These are phyloP conservation scores for Dusona sp. DNA, from an alignment of 2,888 invertebrate species.

Conservation along the genomic window DNA sequence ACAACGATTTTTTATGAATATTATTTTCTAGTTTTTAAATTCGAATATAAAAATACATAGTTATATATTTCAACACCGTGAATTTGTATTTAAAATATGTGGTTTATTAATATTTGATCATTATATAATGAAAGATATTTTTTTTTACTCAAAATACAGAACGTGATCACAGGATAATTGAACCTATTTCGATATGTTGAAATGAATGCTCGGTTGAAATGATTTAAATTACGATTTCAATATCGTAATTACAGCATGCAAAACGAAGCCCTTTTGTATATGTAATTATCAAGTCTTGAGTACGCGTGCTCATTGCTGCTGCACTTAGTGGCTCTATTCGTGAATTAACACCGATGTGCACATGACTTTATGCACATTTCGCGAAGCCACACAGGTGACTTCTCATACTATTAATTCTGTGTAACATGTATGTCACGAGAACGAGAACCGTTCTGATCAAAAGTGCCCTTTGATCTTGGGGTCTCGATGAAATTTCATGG, in stretches of 20 bases:
- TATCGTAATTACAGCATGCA: background rate
- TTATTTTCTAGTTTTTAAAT: too few species aligned
- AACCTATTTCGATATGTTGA: background rate
- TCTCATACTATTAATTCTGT: slow-evolving; percentile 20
- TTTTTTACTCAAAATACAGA: background rate
- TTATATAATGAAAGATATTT: background rate
- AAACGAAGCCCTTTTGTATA: background rate
- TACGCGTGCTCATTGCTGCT: background rate
- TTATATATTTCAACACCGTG: too few species aligned
- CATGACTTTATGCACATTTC: slow-evolving; percentile 39
- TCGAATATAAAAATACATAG: too few species aligned
- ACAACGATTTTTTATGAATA: too few species aligned
- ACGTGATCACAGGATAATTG: background rate
- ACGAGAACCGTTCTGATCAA: slow-evolving; percentile 16
- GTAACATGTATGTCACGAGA: background rate
- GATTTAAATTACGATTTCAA: background rate
- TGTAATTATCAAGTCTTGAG: slow-evolving; percentile 1
- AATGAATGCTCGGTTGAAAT: background rate
- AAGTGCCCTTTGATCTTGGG: slow-evolving; percentile 53
- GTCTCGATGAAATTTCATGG: slow-evolving; percentile 12
- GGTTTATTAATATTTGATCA: background rate
- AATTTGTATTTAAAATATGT: background rate
- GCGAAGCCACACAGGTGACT: slow-evolving; percentile 17
- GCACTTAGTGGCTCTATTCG: slow-evolving; percentile 12
- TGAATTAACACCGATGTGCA: slow-evolving; percentile 24